phyloP scores from a whole-genome alignment of 1,140 invertebrate genomes.

The Phymorhynchus buccinoides region DNA sequence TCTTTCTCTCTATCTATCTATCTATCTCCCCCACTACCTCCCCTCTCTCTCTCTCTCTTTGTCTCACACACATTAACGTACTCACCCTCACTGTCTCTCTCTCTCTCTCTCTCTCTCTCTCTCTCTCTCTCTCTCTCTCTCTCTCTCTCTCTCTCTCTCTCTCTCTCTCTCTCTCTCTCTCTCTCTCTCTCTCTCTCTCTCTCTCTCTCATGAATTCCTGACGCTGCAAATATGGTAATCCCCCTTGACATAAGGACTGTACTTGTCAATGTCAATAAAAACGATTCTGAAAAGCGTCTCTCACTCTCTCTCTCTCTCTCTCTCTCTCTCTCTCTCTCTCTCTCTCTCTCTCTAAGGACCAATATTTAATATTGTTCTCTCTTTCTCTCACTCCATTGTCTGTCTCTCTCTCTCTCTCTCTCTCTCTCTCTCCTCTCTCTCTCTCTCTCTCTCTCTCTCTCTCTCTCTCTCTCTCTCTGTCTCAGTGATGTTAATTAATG shows the following conservation, averaged over 20 bases:
- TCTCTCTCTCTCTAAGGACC: no score
- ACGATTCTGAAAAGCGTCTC: background rate
- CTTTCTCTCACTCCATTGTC: no score
- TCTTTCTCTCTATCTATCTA: constrained; percentile 14
- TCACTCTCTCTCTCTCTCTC: background rate
- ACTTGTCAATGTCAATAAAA: no score
- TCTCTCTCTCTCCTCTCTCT: no score
- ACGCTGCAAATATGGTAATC: no score
- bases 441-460: no score
- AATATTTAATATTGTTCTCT: background rate
- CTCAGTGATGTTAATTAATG: no score
- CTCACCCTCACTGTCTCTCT: background rate
- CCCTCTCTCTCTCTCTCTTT: constrained; percentile 15
- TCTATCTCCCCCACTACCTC: background rate
- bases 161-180: constrained; percentile 1
- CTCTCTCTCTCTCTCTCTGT: no score
- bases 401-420: no score
- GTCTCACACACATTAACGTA: background rate
- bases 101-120: constrained; percentile 17
- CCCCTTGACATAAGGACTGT: no score
- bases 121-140: background rate
- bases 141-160: background rate
- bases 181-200: background rate
- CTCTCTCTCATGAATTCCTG: no score
- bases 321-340: background rate